A percentile compares a stretch with the other conserved stretches of the same genome.
phyloP scores from a whole-genome alignment of 2,888 invertebrate species.

The Rhamphomyia laevipes region DNA sequence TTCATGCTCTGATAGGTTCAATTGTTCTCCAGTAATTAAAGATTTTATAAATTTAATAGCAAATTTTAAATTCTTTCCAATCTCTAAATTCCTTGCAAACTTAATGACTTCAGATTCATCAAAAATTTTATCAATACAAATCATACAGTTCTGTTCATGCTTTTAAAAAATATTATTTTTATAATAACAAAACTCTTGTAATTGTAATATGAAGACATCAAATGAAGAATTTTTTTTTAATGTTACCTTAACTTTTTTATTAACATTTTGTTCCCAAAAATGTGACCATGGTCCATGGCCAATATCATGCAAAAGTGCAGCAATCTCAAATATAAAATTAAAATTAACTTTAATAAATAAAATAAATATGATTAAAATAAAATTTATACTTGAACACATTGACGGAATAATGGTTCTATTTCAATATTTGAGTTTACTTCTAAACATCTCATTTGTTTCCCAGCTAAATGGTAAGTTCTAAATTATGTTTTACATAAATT shows the following conservation, averaged over 20 bases:
- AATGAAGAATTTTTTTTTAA: too few relatives aligned
- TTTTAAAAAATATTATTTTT: conserved; percentile 6
- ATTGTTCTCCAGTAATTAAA: conserved; percentile 23
- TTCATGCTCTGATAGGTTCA: too few relatives aligned
- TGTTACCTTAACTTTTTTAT: not conserved
- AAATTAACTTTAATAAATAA: too few relatives aligned
- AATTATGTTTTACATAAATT: too few relatives aligned
- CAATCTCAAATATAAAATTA: conserved; percentile 36
- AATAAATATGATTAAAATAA: too few relatives aligned
- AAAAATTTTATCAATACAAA: conserved; percentile 26
- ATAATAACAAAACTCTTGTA: too few relatives aligned
- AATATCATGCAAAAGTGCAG: conserved; percentile 55
- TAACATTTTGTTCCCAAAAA: conserved; percentile 41
- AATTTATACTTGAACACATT: conserved; percentile 15
- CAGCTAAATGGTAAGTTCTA: conserved; percentile 42
- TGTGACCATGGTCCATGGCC: conserved; percentile 61
- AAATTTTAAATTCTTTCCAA: conserved; percentile 14
- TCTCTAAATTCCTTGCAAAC: too few relatives aligned
- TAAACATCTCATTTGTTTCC: conserved; percentile 35
- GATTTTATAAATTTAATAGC: conserved; percentile 27
- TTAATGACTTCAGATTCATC: not conserved
- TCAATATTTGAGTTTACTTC: conserved; percentile 24
- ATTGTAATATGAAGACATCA: too few relatives aligned
- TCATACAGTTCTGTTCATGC: conserved; percentile 25
- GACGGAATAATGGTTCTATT: conserved; percentile 24